Evolutionary conservation across 2,113 vertebrate genomes (phyloP), one percentile per base, ranked within the genome.

Genomic region (Apistogramma diplotaenia): DNA sequence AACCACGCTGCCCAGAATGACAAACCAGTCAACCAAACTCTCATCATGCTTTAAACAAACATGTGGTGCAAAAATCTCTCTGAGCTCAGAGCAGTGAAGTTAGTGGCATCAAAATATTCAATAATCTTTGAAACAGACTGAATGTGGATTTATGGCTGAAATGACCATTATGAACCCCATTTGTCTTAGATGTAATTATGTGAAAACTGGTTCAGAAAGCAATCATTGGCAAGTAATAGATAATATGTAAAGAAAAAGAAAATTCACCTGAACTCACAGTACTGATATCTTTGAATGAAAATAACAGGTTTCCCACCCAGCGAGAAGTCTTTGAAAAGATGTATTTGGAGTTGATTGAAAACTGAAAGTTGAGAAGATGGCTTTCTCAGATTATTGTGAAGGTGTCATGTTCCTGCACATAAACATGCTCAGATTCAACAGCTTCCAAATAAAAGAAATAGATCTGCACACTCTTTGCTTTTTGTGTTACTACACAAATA

Each of bases 281-380:
- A 29, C 0, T 31, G 25, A 70, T 70, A 31, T 46, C 16, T 51
- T 13, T 49, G 65, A 1, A 49, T 70, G 62, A 70, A 49, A 70
- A 70, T 49, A 70, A 49, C 43, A 12, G 62, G 25, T 29, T 70
- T 70, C 1, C 43, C 43, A 49, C 25, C 25, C 62, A 29, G 62
- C 62, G 7, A 70, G 40, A 49, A 40, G 62, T 49, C 40, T 49
- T 29, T 70, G 43, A 29, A 70, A 70, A 70, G 16, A 70, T 70
- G 25, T 49, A 18, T 70, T 51, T 70, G 25, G 40, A 70, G 49
- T 70, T 49, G 18, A 70, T 46, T 70, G 43, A 70, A 70, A 70
- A 70, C 19, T 70, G 18, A 70, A 51, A 70, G 65, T 70, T 70
- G 65, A 70, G 43, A 51, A 51, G 10, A 70, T 29, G 25, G 43